Percentiles rank a stretch among this genome's conserved stretches.
Evolutionary conservation across 2,797 vertebrate species (phyloP).

Genomic region (Harpagifer antarcticus): DNA sequence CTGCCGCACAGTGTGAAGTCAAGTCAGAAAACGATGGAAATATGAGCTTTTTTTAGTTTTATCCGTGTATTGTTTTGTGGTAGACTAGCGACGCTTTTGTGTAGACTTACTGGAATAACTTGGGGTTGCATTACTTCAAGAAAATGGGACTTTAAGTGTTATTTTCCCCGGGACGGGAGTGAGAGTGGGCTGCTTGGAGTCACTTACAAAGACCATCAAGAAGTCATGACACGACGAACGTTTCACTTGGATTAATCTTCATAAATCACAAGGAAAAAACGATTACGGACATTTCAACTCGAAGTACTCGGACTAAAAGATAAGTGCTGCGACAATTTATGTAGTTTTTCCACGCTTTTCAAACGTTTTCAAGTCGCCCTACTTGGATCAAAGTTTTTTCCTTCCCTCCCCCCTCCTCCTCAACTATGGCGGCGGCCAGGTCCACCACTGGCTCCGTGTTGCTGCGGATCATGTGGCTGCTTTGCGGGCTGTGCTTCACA

Average conservation of each 20-base stretch:
- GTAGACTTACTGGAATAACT: neutral
- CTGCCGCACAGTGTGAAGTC: slow-evolving; percentile 47
- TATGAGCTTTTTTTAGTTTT: slow-evolving; percentile 8
- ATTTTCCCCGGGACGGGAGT: slow-evolving; percentile 45
- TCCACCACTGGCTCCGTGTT: slow-evolving; percentile 71
- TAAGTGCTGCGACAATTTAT: neutral
- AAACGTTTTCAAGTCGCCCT: slow-evolving; percentile 62
- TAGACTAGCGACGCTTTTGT: accelerated
- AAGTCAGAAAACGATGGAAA: slow-evolving; percentile 52
- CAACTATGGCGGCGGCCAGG: slow-evolving; percentile 82
- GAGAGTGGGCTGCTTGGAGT: slow-evolving; percentile 75
- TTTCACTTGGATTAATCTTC: slow-evolving; percentile 57
- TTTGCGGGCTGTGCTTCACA: slow-evolving; percentile 72
- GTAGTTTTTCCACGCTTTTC: slow-evolving; percentile 43
- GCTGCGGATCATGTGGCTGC: slow-evolving; percentile 75
- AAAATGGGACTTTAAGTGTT: slow-evolving; percentile 34
- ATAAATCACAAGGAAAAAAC: slow-evolving; percentile 48
- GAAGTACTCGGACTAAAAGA: neutral
- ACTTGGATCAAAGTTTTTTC: slow-evolving; percentile 81
- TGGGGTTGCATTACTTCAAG: neutral
- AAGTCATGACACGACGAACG: slow-evolving; percentile 79
- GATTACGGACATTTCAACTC: neutral
- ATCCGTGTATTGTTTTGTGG: neutral
- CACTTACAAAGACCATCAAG: slow-evolving; percentile 83
- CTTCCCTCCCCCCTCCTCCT: slow-evolving; percentile 62